Evolutionary conservation across 2,797 vertebrate species (phyloP).

Genomic region (Champsocephalus gunnari): DNA sequence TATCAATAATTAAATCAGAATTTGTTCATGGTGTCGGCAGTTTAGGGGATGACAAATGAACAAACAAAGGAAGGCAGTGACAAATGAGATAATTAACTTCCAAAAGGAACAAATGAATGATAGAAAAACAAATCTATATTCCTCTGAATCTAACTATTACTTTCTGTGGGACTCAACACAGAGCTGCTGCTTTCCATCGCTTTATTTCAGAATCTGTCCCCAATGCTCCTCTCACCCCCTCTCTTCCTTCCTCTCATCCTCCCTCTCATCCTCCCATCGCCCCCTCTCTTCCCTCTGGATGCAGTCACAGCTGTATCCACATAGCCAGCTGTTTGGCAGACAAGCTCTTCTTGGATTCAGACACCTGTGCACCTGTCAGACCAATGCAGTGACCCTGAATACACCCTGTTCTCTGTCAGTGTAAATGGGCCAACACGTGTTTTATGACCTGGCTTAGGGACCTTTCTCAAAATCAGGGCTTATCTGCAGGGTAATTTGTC

Average conservation of each 20-base stretch:
- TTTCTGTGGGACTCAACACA: not conserved
- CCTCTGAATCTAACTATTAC: not conserved
- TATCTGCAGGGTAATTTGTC: not conserved
- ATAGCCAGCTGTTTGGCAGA: conserved; percentile 68
- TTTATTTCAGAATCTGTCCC: conserved; percentile 20
- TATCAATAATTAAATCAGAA: not conserved
- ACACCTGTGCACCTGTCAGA: conserved; percentile 45
- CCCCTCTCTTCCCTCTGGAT: conserved; percentile 47
- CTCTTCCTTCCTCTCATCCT: conserved; percentile 53
- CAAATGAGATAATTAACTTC: not conserved
- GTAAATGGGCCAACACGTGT: conserved; percentile 11
- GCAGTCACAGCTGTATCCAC: conserved; percentile 61
- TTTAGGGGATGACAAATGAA: not conserved
- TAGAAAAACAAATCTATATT: not conserved
- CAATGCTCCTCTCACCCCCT: conserved; percentile 27
- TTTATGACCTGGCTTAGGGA: conserved; percentile 15
- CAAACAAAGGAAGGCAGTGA: not conserved
- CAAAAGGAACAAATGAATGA: not conserved
- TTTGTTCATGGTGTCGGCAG: not conserved
- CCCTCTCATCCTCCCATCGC: conserved; percentile 44
- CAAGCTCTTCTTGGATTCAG: conserved; percentile 29
- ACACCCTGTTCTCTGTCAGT: conserved; percentile 16
- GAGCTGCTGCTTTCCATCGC: conserved; percentile 31
- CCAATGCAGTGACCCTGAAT: conserved; percentile 28
- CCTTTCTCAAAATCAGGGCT: not conserved